Evolutionary conservation across 1,140 invertebrate genomes (phyloP).

Genomic region (Achatina immaculata): DNA sequence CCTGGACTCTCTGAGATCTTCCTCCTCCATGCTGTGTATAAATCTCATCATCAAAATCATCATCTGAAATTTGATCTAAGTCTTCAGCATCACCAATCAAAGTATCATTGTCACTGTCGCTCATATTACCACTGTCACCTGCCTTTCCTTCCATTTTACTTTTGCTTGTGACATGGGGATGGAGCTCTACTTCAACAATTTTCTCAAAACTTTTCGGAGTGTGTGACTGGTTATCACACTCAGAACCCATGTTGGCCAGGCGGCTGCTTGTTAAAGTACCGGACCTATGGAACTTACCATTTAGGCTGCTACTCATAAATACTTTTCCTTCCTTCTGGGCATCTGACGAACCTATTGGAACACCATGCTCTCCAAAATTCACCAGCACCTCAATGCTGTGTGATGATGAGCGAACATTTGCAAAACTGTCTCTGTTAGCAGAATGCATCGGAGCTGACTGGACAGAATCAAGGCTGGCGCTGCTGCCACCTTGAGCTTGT

Average conservation of each 20-base stretch:
- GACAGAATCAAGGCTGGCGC: constrained; percentile 59
- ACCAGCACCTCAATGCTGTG: constrained; percentile 67
- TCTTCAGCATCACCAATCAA: constrained; percentile 35
- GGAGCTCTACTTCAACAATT: background rate
- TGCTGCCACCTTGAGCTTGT: constrained; percentile 52
- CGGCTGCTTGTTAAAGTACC: background rate
- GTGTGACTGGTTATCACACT: background rate
- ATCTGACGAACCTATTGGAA: constrained; percentile 29
- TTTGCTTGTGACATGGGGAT: background rate
- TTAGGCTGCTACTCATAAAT: constrained; percentile 1
- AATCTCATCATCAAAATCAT: background rate
- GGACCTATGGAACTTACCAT: background rate
- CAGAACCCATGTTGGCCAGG: background rate
- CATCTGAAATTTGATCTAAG: constrained; percentile 14
- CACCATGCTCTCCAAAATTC: constrained; percentile 41
- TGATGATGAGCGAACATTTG: constrained; percentile 51
- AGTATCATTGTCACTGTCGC: constrained; percentile 21
- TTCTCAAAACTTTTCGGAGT: background rate
- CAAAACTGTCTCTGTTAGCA: constrained; percentile 41
- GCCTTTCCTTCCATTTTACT: background rate
- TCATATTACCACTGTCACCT: constrained; percentile 16
- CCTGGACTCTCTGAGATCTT: background rate
- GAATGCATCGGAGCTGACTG: constrained; percentile 61
- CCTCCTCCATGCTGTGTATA: background rate
- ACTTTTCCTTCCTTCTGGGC: constrained; percentile 32